phyloP scores from a whole-genome alignment of 2,888 invertebrate species.

The Dascillus cervinus region DNA sequence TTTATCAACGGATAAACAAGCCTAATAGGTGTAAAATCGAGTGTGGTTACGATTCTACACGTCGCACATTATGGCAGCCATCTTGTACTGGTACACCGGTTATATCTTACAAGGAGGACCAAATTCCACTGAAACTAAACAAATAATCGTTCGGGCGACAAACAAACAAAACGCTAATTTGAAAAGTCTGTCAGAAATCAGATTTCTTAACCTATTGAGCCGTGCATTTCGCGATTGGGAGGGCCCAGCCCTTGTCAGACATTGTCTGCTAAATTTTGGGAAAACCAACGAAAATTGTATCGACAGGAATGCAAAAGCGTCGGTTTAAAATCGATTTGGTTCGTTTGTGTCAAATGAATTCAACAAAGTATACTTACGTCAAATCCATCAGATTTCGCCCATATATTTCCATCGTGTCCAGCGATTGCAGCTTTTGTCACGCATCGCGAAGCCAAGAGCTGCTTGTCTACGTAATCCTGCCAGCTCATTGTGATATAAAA shows the following conservation, averaged over 20 bases:
- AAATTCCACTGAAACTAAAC: slow-evolving; percentile 8
- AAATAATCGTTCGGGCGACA: too few species aligned
- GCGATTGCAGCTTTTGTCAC: slow-evolving; percentile 92
- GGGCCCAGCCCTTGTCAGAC: slow-evolving; percentile 17
- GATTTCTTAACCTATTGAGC: too few species aligned
- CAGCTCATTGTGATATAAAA: slow-evolving; percentile 72
- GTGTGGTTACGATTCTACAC: slow-evolving; percentile 25
- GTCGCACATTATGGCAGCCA: slow-evolving; percentile 35
- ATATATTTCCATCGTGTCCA: slow-evolving; percentile 91
- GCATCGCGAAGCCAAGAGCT: slow-evolving; percentile 91
- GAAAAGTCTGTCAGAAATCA: too few species aligned
- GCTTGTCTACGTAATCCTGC: slow-evolving; percentile 98
- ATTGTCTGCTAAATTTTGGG: slow-evolving; percentile 15
- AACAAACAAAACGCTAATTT: too few species aligned
- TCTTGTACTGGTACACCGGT: slow-evolving; percentile 35
- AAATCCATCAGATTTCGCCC: slow-evolving; percentile 90
- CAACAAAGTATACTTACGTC: slow-evolving; percentile 80
- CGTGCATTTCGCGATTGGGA: too few species aligned
- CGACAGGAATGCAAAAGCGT: too few species aligned
- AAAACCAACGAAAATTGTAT: too few species aligned
- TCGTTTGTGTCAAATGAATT: too few species aligned
- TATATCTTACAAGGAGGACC: slow-evolving; percentile 16
- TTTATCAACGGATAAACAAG: slow-evolving; percentile 3
- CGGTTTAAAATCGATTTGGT: too few species aligned
- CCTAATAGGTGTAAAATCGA: slow-evolving; percentile 17